These are phyloP conservation scores for Pristionchus maxplancki DNA, from an alignment of 2,888 invertebrate genomes.

Conservation along the genomic window DNA sequence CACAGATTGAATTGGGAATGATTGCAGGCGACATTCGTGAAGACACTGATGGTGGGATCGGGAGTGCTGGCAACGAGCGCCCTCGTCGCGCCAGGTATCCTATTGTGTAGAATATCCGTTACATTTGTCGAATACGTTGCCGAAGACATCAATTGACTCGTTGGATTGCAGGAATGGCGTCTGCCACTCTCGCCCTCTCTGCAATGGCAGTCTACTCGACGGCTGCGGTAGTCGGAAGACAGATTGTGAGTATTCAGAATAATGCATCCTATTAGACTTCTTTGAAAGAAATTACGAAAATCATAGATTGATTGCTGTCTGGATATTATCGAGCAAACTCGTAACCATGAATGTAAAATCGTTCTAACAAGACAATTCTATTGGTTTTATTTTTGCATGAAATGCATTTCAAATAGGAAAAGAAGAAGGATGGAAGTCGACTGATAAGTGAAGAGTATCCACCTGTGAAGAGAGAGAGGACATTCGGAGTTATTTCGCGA, in stretches of 20 bases:
- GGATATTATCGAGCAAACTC: no score
- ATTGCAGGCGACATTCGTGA: constrained; percentile 45
- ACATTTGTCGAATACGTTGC: background rate
- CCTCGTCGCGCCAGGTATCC: background rate
- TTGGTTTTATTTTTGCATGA: background rate
- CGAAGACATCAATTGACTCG: background rate
- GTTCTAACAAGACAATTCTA: no score
- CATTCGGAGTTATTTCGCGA: background rate
- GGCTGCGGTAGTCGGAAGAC: constrained; percentile 21
- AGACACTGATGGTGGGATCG: constrained; percentile 40
- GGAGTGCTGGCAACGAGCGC: background rate
- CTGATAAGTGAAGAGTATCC: constrained; percentile 40
- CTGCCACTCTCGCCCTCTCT: background rate
- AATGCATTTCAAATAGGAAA: background rate
- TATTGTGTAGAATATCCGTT: background rate
- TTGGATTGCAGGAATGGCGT: background rate
- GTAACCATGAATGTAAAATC: no score
- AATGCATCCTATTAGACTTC: no score
- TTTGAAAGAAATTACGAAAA: no score
- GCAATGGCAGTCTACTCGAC: constrained; percentile 30
- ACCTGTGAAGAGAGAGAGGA: background rate
- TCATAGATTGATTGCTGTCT: no score
- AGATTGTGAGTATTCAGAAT: constrained; percentile 35
- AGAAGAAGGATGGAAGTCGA: constrained; percentile 36
- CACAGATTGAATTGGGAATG: background rate